Evolutionary conservation across 2,113 vertebrate species (phyloP).

Genomic region (Mirounga angustirostris): DNA sequence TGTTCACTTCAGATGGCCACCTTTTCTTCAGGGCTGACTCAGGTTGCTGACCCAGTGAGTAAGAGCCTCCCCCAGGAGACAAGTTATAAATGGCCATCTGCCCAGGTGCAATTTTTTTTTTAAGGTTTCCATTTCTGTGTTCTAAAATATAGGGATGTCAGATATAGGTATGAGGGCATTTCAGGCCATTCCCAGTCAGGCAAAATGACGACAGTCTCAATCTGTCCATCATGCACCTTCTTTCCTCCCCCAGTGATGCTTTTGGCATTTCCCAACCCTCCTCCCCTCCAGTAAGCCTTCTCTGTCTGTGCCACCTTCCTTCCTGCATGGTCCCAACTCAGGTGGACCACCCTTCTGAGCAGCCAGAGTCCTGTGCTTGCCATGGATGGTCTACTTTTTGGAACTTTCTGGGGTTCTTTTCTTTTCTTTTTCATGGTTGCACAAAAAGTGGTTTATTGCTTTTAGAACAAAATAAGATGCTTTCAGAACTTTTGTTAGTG

Average conservation of each 20-base stretch:
- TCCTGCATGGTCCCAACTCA: neutral
- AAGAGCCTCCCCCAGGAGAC: slow-evolving; percentile 44
- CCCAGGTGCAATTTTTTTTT: neutral
- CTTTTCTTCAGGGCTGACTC: slow-evolving; percentile 52
- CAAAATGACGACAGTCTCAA: neutral
- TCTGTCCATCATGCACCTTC: neutral
- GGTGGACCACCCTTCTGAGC: neutral
- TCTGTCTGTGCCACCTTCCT: neutral
- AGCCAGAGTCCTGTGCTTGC: neutral
- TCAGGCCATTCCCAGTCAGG: neutral
- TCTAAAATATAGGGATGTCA: slow-evolving; percentile 29
- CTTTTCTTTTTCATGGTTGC: neutral
- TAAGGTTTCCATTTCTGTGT: slow-evolving; percentile 56
- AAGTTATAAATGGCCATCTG: slow-evolving; percentile 65
- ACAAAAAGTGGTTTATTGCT: neutral
- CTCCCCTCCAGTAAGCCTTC: neutral
- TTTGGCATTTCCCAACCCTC: neutral
- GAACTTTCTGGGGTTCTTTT: neutral
- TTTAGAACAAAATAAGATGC: neutral
- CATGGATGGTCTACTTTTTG: too few species aligned
- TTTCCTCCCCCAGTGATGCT: neutral
- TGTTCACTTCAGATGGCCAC: neutral
- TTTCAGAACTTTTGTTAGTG: neutral
- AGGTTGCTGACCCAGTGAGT: slow-evolving; percentile 67
- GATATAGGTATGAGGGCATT: neutral